Conservation (phyloP, 2,888 invertebrate species). For the Sesia bembeciformis region DNA sequence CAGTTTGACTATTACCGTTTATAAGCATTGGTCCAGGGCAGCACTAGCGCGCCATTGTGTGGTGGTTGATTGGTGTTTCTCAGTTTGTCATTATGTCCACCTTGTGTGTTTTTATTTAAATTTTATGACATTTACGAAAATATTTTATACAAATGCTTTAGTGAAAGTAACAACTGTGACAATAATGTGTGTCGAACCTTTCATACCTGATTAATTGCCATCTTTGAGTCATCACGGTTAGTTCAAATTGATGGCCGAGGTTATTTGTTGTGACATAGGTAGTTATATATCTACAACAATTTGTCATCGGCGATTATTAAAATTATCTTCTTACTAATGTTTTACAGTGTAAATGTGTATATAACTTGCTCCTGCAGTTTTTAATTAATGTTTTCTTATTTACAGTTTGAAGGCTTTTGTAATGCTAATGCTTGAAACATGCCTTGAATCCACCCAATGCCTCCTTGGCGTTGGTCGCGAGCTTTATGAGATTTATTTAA, state of each 20-base stretch:
- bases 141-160: slow-evolving; percentile 55
- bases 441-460: slow-evolving; percentile 11
- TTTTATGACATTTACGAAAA: slow-evolving; percentile 51
- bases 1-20: too few relatives aligned
- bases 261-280: slow-evolving; percentile 69
- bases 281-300: slow-evolving; percentile 43
- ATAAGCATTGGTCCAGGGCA: slow-evolving; percentile 10
- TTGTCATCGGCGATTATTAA: slow-evolving; percentile 39
- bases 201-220: slow-evolving; percentile 60
- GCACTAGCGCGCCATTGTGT: slow-evolving; percentile 61
- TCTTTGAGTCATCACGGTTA: slow-evolving; percentile 68
- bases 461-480: slow-evolving; percentile 47
- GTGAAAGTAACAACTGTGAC: slow-evolving; percentile 54
- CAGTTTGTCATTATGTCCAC: slow-evolving; percentile 45
- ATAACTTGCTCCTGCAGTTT: neutral
- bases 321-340: slow-evolving; percentile 6
- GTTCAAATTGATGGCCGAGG: slow-evolving; percentile 62
- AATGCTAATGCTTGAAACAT: neutral
- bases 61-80: slow-evolving; percentile 31
- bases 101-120: slow-evolving; percentile 51
- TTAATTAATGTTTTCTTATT: neutral
- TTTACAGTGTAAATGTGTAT: neutral
- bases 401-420: neutral
- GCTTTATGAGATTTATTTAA: too few relatives aligned
- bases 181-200: slow-evolving; percentile 70